Base-by-base conservation (phyloP, 2,888 invertebrate species). In the Lathronympha strigana region DNA sequence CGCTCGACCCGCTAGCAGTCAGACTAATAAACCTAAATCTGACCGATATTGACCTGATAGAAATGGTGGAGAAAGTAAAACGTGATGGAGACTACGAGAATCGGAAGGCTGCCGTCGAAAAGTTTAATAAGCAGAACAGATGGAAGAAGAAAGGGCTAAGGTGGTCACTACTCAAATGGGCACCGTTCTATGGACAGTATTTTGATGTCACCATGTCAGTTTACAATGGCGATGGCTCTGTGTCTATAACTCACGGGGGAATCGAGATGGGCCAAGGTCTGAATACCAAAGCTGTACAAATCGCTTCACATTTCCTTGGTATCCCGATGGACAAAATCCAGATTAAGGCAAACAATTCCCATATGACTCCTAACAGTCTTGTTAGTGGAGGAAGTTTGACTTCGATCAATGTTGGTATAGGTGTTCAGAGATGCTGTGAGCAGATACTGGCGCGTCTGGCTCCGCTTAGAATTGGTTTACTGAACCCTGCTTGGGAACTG, bases 261-360 rank as follows among this genome's bases (percentile, higher is more conserved):
- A 84, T 94, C 28, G 95, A 95, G 83, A 91, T 94, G 79, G 96
- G 96, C 0, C 96, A 96, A 87, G 96, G 96, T 0, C 90, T 96
- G 40, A 86, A 96, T 68, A 96, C 95, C 1, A 85, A 95, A 93
- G 93, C 93, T 0, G 92, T 93, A 6, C 95, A 95, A 87, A 94
- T 95, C 0, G 94, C 93, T 66, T 95, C 95, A 0, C 91, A 94
- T 72, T 90, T 90, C 11, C 83, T 95, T 4, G 94, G 93, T 0
- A 93, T 95, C 61, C 92, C 94, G 1, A 68, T 96, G 51, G 92
- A 93, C 0, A 88, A 93, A 81, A 89, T 97, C 5, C 90, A 88
- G 38, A 92, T 96, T 0, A 95, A 95, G 79, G 93, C 94, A 0
- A 93, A 92, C 17, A 93, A 93, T 71, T 94, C 90, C 51, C 78